phyloP scores from a whole-genome alignment of 2,797 vertebrate species.

The Kryptolebias ocellatus region DNA sequence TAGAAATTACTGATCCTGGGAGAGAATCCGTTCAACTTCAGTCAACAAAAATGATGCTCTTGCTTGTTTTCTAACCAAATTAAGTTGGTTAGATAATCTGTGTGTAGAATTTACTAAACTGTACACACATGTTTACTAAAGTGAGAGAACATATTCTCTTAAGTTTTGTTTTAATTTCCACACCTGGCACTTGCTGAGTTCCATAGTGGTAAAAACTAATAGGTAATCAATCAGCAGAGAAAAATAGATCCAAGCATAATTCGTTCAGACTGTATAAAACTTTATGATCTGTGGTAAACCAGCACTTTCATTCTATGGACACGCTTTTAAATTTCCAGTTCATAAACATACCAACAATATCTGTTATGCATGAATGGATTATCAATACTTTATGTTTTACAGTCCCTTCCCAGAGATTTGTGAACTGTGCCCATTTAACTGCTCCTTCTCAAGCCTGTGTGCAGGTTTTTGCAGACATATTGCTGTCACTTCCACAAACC shows the following conservation, averaged over 20 bases:
- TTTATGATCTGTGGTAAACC: neutral
- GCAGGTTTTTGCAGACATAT: neutral
- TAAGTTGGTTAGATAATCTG: too few relatives aligned
- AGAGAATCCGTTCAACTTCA: too few relatives aligned
- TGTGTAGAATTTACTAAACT: too few relatives aligned
- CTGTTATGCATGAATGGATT: neutral
- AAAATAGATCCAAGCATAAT: neutral
- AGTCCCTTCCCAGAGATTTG: neutral
- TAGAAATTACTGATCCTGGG: too few relatives aligned
- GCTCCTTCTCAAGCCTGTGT: neutral
- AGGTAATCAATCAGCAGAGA: slow-evolving; percentile 1
- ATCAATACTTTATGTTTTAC: neutral
- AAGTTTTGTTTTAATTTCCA: too few relatives aligned
- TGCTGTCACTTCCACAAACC: neutral
- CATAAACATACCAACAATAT: neutral
- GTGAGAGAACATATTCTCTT: too few relatives aligned
- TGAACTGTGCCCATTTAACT: neutral
- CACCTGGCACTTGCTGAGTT: neutral
- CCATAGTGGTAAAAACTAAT: slow-evolving; percentile 9
- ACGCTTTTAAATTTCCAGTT: neutral
- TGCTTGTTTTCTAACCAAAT: too few relatives aligned
- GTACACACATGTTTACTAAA: too few relatives aligned
- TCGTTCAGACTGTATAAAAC: neutral
- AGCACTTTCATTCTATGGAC: neutral
- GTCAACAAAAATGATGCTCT: too few relatives aligned